These are phyloP conservation scores for Crossaster papposus DNA, from an alignment of 53 echinoderm and acorn worm genomes.

Conservation along the genomic window DNA sequence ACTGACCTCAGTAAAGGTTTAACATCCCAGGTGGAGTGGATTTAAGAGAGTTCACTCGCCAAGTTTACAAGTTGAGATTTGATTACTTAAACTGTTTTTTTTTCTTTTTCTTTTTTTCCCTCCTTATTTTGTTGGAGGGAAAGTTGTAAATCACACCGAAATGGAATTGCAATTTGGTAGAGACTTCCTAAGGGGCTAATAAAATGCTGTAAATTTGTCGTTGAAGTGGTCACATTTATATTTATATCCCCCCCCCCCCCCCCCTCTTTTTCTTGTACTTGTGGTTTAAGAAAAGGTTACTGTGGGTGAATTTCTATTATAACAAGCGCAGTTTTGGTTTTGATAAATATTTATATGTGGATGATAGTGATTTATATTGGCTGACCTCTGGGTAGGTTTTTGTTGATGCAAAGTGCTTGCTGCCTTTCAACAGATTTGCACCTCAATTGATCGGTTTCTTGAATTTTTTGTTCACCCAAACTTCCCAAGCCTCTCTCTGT, in stretches of 20 bases:
- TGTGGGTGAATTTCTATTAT: background rate
- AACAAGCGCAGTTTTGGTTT: background rate
- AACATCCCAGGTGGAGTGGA: background rate
- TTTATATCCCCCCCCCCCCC: no score
- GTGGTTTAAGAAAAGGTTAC: background rate
- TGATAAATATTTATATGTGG: conserved; percentile 40
- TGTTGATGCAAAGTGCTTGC: background rate
- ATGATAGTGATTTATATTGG: conserved; percentile 18
- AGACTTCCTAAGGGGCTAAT: conserved; percentile 21
- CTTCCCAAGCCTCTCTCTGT: background rate
- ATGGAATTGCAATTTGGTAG: conserved; percentile 25
- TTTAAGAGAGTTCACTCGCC: conserved; percentile 19
- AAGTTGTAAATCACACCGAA: conserved; percentile 15
- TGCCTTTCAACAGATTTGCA: conserved; percentile 3
- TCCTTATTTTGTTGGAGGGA: no score
- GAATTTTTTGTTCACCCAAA: background rate
- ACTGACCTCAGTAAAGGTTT: background rate
- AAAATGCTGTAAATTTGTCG: conserved; percentile 50
- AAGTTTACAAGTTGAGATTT: conserved; percentile 14
- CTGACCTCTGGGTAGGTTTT: background rate
- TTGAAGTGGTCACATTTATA: background rate
- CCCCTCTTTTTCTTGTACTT: background rate
- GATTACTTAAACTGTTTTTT: background rate
- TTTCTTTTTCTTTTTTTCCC: background rate
- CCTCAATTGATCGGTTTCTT: background rate